These are phyloP conservation scores for Eubasilissa regina DNA, from an alignment of 1,140 invertebrate species.

Conservation along the genomic window DNA sequence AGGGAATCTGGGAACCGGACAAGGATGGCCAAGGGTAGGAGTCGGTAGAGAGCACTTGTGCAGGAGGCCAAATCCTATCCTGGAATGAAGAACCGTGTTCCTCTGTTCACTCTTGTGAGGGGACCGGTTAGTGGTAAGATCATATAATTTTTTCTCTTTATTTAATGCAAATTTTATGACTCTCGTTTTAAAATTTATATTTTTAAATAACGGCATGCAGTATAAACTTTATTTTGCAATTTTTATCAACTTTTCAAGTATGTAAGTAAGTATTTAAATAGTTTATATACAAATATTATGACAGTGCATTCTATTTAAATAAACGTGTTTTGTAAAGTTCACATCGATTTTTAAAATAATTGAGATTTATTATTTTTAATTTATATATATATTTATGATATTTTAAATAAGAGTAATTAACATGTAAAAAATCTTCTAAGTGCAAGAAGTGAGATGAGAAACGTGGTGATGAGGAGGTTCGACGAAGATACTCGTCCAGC, in stretches of 20 bases:
- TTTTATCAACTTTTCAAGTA: slow-evolving; percentile 11
- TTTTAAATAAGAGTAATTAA: slow-evolving; percentile 17
- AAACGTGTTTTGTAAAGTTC: slow-evolving; percentile 18
- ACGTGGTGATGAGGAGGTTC: neutral
- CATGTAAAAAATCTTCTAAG: slow-evolving; percentile 33
- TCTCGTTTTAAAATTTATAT: slow-evolving; percentile 1
- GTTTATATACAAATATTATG: slow-evolving; percentile 13
- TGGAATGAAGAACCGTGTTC: too few species aligned
- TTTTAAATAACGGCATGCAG: slow-evolving; percentile 3
- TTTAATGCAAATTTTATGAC: too few species aligned
- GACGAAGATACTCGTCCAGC: neutral
- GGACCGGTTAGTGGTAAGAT: too few species aligned
- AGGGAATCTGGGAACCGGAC: too few species aligned
- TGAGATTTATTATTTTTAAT: slow-evolving; percentile 18
- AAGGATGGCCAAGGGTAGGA: too few species aligned
- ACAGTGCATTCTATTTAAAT: slow-evolving; percentile 14
- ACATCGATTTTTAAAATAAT: slow-evolving; percentile 32
- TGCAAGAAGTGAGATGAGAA: slow-evolving; percentile 2
- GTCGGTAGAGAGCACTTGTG: too few species aligned
- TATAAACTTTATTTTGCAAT: slow-evolving; percentile 30
- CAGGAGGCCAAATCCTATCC: too few species aligned
- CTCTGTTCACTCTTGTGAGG: too few species aligned
- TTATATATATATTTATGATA: slow-evolving; percentile 17
- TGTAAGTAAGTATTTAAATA: neutral
- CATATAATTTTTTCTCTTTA: too few species aligned